Percentiles rank a stretch among this genome's conserved stretches.
phyloP scores from a whole-genome alignment of 2,113 vertebrate genomes.

The Megaleporinus macrocephalus region DNA sequence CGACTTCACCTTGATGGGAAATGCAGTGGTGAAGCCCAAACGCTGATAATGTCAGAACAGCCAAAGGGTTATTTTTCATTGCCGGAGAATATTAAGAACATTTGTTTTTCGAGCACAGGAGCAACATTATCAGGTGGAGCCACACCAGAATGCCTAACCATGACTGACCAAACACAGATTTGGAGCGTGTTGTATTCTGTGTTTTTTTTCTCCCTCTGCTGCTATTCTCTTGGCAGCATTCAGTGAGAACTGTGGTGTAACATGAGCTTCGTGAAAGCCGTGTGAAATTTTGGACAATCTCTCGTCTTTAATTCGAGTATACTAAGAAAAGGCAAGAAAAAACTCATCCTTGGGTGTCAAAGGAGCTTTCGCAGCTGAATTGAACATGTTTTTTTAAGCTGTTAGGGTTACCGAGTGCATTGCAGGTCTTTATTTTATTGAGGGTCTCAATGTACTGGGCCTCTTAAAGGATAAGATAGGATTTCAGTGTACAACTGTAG shows the following conservation, averaged over 20 bases:
- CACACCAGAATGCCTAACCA: background rate
- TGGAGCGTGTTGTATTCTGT: background rate
- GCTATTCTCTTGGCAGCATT: background rate
- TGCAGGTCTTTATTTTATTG: background rate
- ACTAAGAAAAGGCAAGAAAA: background rate
- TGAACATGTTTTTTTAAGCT: background rate
- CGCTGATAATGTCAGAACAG: slow-evolving; percentile 4
- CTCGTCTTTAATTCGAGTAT: background rate
- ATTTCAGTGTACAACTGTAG: background rate
- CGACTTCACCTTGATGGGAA: slow-evolving; percentile 3
- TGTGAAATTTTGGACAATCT: slow-evolving; percentile 23
- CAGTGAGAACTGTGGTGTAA: background rate
- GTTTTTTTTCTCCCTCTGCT: background rate
- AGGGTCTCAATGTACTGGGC: background rate
- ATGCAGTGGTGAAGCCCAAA: slow-evolving; percentile 6
- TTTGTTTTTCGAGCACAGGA: background rate
- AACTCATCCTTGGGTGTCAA: background rate
- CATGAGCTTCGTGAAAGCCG: background rate
- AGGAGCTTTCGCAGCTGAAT: background rate
- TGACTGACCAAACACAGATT: background rate
- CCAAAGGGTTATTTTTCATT: background rate
- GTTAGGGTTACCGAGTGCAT: background rate
- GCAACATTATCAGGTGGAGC: background rate
- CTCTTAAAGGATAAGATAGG: background rate
- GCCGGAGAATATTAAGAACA: background rate